These are phyloP conservation scores for Ageneiosus marmoratus DNA, from an alignment of 2,113 vertebrate genomes.

Conservation along the genomic window DNA sequence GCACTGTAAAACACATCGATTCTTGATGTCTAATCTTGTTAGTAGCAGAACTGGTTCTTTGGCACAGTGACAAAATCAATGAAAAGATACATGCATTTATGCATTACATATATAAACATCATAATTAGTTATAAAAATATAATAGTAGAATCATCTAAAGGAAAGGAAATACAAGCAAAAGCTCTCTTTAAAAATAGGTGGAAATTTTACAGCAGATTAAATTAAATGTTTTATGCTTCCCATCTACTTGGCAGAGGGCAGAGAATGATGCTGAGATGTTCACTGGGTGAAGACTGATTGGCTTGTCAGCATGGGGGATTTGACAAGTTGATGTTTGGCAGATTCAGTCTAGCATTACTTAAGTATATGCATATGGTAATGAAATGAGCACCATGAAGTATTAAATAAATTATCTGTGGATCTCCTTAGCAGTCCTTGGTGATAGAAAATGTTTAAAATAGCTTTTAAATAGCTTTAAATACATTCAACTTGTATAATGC, in stretches of 20 bases:
- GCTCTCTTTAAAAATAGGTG: constrained; percentile 22
- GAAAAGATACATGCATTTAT: constrained; percentile 49
- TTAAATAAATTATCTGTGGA: neutral
- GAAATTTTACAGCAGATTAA: constrained; percentile 44
- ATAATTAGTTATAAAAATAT: constrained; percentile 15
- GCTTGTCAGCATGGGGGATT: constrained; percentile 67
- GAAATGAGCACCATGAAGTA: constrained; percentile 18
- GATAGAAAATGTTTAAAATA: neutral
- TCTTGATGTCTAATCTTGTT: constrained; percentile 78
- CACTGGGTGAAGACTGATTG: constrained; percentile 69
- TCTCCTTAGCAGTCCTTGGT: neutral
- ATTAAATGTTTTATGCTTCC: constrained; percentile 25
- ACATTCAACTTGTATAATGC: neutral
- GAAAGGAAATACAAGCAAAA: neutral
- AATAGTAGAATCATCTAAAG: neutral
- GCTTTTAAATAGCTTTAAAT: neutral
- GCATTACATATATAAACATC: constrained; percentile 15
- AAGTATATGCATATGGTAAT: constrained; percentile 16
- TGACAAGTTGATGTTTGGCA: constrained; percentile 65
- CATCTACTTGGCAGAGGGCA: constrained; percentile 68
- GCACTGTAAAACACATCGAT: constrained; percentile 75
- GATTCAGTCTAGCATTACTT: constrained; percentile 48
- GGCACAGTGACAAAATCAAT: constrained; percentile 69
- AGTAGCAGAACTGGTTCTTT: constrained; percentile 64
- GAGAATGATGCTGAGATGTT: constrained; percentile 59